Base-by-base conservation (phyloP, 2,888 invertebrate species). In the Caenorhabditis angaria region DNA sequence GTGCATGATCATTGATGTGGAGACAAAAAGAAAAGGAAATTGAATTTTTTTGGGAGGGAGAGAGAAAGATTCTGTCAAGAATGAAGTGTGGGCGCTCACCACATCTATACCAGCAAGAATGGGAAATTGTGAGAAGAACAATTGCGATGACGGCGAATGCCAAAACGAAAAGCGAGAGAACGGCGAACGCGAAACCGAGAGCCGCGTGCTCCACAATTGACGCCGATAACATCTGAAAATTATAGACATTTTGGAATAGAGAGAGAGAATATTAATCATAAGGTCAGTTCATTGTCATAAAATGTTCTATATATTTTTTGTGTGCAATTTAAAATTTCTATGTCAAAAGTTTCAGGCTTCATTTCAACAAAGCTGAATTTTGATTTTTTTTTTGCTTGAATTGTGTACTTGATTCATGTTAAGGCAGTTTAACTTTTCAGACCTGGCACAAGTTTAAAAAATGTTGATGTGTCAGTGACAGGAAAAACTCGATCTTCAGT, bases 61-160 rank as follows among this genome's bases (percentile, higher is more conserved):
- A 35, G 6, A 14, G 35, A 35, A 35, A 35, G 8, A 14, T 35
- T 35, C 35, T 35, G 10, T 48, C 10, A 5, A n/a, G n/a, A 51
- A 51, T 51, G 51, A 51, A 51, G 24, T n/a, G n/a, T n/a, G n/a
- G n/a, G n/a, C n/a, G 22, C 55, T 29, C 51, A 77, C 81, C 81
- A 60, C 76, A 78, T 62, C 68, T 64, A 77, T 79, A 81, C 78
- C 78, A 81, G 69, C 81, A 81, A 59, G 71, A 74, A 62, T 79
- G 72, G 14, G 78, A 75, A 61, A 81, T 79, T 18, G 81, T 81
- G 28, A 81, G 65, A 22, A 81, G 66, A 4, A 81, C 81, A 53
- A 81, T 72, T 53, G 81, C 79, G 35, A 81, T 78, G 50, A 81
- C 70, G 3, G 81, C 80, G 48, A 81, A 80, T 12, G 81, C 81